Evolutionary conservation across 1,140 invertebrate species (phyloP), one percentile per base, ranked within the genome.

Genomic region (Neodiprion fabricii): DNA sequence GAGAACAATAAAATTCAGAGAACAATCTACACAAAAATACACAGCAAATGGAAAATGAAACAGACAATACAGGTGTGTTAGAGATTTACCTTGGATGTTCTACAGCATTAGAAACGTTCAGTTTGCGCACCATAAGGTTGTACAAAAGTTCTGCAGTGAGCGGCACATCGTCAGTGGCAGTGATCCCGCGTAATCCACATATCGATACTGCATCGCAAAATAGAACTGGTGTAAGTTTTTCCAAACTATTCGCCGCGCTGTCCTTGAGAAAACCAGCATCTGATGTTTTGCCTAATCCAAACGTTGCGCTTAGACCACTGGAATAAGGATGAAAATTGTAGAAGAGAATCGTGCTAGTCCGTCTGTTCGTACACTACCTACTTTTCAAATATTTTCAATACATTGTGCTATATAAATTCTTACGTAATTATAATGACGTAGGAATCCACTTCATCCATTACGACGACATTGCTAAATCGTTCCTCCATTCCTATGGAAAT

Each of bases 351-450:
- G 4, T 73, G 21, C 21, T 71, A 21, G 17, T 21, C 17, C 17
- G 17, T 5, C 17, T 12, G 7, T 47, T 14, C 21, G 17, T 21
- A 14, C 7, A 14, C 5, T 70, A 72, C 21, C 70, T 11, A 17
- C 5, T 17, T 73, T 70, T 65, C 21, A 73, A 73, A 65, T 40
- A 49, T 67, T 67, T n/a, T 61, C 12, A 67, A 40, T 40, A 40
- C 28, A 61, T 14, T 61, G 7, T 61, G 11, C 53, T 61, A 61
- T 9, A 17, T 61, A 61, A 17, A 72, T 79, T 90, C 91, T 90
- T 85, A 95, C 94, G 91, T 92, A 74, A 94, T 90, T 53, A 93
- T 85, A 28, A 93, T 92, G 11, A 94, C 91, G 84, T 94, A 94
- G 28, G 91, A 88, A 81, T 94, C 94, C 80, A 90, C 86, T 74